Evolutionary conservation across 2,113 vertebrate genomes (phyloP).

Genomic region (Pomatorhinus ruficollis): DNA sequence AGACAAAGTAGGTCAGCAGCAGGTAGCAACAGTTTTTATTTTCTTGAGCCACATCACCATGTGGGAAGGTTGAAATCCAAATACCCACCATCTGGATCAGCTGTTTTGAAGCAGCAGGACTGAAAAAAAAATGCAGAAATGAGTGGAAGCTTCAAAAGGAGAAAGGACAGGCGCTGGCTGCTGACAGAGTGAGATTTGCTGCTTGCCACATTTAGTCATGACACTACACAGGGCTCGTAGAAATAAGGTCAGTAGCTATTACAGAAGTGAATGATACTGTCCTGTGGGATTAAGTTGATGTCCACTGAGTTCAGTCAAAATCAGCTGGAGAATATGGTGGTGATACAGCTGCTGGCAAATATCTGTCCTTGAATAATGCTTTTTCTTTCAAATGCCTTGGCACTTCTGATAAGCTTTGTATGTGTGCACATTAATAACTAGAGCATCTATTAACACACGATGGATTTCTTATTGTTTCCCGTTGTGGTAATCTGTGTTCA

Average conservation of each 20-base stretch:
- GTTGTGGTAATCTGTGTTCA: neutral
- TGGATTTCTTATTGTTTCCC: neutral
- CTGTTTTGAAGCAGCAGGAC: constrained; percentile 42
- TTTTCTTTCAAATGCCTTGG: neutral
- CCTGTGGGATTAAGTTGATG: neutral
- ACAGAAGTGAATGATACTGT: neutral
- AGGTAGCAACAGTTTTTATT: constrained; percentile 45
- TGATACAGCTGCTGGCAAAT: neutral
- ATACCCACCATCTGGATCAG: constrained; percentile 45
- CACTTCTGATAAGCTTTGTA: neutral
- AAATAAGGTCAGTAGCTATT: constrained; percentile 24
- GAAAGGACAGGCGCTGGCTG: neutral
- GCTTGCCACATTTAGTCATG: neutral
- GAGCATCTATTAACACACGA: neutral
- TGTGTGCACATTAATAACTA: neutral
- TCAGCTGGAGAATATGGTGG: neutral
- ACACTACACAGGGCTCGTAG: neutral
- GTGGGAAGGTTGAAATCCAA: constrained; percentile 2
- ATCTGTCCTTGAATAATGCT: neutral
- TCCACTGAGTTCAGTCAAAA: neutral
- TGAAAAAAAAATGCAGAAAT: neutral
- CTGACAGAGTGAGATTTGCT: constrained; percentile 7
- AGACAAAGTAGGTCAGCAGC: constrained; percentile 49
- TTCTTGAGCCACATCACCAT: constrained; percentile 25
- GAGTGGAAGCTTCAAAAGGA: constrained; percentile 9